Evolutionary conservation across 2,888 invertebrate species (phyloP), one percentile per base, ranked within the genome.

Genomic region (Trichopoda pennipes): DNA sequence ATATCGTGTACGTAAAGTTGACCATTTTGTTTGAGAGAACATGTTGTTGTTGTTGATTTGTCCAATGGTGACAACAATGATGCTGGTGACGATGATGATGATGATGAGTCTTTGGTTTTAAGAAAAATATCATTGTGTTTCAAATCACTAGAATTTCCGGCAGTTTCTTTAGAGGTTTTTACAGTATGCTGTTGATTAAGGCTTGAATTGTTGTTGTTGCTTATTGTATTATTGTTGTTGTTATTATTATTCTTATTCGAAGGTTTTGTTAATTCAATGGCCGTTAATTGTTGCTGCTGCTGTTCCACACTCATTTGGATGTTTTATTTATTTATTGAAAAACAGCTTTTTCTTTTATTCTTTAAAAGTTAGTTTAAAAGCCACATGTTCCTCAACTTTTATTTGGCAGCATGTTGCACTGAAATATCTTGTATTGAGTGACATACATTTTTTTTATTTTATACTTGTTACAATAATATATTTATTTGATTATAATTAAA

Each of bases 221-320:
- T 74, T 58, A 38, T 55, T 51, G 42, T 63, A 75, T 44, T 76
- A 17, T 19, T 76, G 10, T 44, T 75, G 35, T 56, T 83, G 69
- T 56, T 47, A 6, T 47, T 47, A 17, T 49, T 86, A 81, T 55
- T 86, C 70, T 58, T 86, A 63, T 23, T 85, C 51, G 63, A 80
- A 51, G 80, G 61, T 83, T 80, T 83, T 73, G 80, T 76, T 76
- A 79, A 80, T 73, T 81, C 76, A 80, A 75, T 78, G 51, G 76
- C 78, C 77, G 82, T 83, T 85, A 85, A 75, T 76, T 84, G 58
- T 84, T 86, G 74, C 84, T 85, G 74, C 84, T 85, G 80, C 77
- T 81, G 80, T 81, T 76, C 72, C 73, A 75, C 81, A 68, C 77
- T 83, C 79, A 75, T 80, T 81, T 83, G 80, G 83, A 53, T 61